Base-by-base conservation (phyloP, 2,113 vertebrate genomes). In the Austrofundulus limnaeus region DNA sequence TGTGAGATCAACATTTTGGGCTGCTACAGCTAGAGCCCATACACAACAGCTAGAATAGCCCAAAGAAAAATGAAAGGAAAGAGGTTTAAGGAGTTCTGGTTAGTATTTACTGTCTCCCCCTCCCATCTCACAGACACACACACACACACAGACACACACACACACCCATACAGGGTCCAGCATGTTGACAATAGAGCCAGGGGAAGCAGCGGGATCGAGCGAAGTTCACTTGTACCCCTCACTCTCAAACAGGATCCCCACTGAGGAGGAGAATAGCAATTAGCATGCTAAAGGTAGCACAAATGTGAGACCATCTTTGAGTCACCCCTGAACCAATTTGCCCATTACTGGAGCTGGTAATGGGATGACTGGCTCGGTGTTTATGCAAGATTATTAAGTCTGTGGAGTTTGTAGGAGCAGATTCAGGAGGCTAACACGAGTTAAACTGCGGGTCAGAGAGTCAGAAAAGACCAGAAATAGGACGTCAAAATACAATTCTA, bases 251-350 rank as follows among this genome's bases (percentile, higher is more conserved):
- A 89, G 88, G 61, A 84, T 85, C 85, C 87, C 85, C 63, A 70
- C 84, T 61, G 83, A 80, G 81, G 58, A 55, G 77, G 51, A 87
- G 79, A 88, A 87, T 87, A 75, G 81, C 80, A 87, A 90, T 92
- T 90, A 92, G 82, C 89, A 91, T 89, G 88, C 82, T 83, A 88
- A 91, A 84, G 85, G 75, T 88, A 86, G 65, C 69, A 64, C 71
- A 80, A 88, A 86, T 77, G 72, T 56, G 34, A 65, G 67, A 73
- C 75, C 12, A 68, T 80, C 77, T 86, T 78, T 83, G 80, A 87
- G 77, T 56, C 58, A 64, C 55, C 53, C 64, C 72, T 77, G 76
- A 80, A 85, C 70, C 75, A 73, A 70, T 67, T 65, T 73, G 68
- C 65, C 66, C 59, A 80, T 77, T 70, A 77, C 56, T 11, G 23